These are phyloP conservation scores for Chiloscyllium punctatum DNA, from an alignment of 2,797 vertebrate species.

Conservation along the genomic window DNA sequence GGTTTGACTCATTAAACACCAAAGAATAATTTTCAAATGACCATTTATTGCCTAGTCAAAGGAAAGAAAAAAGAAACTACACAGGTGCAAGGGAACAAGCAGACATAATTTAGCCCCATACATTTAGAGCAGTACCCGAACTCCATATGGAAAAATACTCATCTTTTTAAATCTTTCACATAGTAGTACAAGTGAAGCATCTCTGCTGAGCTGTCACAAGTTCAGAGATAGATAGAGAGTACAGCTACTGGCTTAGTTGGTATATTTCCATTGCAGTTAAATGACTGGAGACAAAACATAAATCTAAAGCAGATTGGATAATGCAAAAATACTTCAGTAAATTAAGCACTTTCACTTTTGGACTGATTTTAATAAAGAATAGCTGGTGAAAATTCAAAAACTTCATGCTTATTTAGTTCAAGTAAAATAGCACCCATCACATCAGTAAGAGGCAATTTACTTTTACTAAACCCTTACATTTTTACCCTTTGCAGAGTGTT, in stretches of 20 bases:
- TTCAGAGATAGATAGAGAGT: conserved; percentile 48
- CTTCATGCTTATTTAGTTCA: neutral
- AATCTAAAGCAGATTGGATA: conserved; percentile 49
- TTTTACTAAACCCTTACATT: neutral
- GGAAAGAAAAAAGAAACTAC: conserved; percentile 43
- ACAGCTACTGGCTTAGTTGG: conserved; percentile 17
- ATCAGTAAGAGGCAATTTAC: neutral
- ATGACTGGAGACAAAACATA: conserved; percentile 38
- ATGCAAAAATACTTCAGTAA: conserved; percentile 49
- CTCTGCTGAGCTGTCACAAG: conserved; percentile 48
- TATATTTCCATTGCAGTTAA: conserved; percentile 47
- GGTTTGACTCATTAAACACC: conserved; percentile 39
- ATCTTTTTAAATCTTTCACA: conserved; percentile 48
- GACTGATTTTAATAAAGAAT: conserved; percentile 41
- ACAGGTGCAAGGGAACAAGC: conserved; percentile 48
- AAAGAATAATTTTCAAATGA: conserved; percentile 51
- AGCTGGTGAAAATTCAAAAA: conserved; percentile 49
- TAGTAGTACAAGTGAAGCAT: conserved; percentile 48
- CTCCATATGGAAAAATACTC: conserved; percentile 51
- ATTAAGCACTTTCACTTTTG: conserved; percentile 46
- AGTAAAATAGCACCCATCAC: neutral
- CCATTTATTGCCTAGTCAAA: conserved; percentile 56
- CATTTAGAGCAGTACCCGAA: conserved; percentile 49
- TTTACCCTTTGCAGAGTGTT: neutral
- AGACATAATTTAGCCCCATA: conserved; percentile 50